Evolutionary conservation across 2,113 vertebrate genomes (phyloP), one percentile per base, ranked within the genome.

Genomic region (Myotis brandtii): DNA sequence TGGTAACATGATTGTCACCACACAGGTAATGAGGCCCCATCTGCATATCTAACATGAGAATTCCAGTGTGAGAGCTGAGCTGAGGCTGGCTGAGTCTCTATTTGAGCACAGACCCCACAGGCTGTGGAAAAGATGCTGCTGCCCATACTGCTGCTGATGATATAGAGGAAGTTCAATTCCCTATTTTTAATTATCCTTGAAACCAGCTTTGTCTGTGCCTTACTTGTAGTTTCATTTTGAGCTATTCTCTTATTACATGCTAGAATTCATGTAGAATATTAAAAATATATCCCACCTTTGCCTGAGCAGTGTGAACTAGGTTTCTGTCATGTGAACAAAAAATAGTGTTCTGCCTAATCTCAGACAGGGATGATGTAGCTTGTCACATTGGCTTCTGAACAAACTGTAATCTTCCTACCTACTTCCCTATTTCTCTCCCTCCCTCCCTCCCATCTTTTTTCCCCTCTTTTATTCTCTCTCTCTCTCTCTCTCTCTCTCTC

Each of bases 151-250:
- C 5, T 12, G 46, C 9, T 5, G 25, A 14, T 14, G 16, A 48
- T 34, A 75, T 2, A 40, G 23, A 91, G 52, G 77, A 7, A 54
- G 50, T 34, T 95, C 37, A 66, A 1, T 23, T 83, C 59, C 32
- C 25, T 46, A 8, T 64, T 86, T 93, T 27, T 77, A 66, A n/a
- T 59, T n/a, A 50, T 40, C 85, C 62, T 73, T 67, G 48, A 90
- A 70, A 34, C 9, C 9, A 43, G 18, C 11, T 21, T 1, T 48
- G 52, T 48, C 25, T 43, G 6, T 40, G 18, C 1, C 81, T 93
- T 83, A 40, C 0, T 27, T 80, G 10, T 32, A 92, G 34, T 40
- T 88, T 69, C 14, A 0, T 23, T 52, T 82, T 77, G 20, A 52
- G 4, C 16, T 54, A 14, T 10, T 76, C 10, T 54, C 77, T 89